Evolutionary conservation across 2,113 vertebrate genomes (phyloP), one percentile per base, ranked within the genome.

Genomic region (Glaucomys volans): DNA sequence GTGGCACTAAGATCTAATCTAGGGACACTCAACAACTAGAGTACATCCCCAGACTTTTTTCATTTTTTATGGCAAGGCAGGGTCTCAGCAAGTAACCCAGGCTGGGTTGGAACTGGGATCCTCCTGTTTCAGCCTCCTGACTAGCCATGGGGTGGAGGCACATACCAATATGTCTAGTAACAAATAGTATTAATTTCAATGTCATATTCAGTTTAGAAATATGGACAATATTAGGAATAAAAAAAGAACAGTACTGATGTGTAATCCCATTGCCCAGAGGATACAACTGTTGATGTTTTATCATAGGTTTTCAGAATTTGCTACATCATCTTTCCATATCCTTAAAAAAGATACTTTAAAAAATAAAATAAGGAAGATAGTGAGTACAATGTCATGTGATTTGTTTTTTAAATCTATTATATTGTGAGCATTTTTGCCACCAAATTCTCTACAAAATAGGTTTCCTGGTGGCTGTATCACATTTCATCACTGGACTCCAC

Each of bases 271-370:
- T 8, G n/a, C 20, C 26, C 26, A 75, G 24, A 84, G 35, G 76
- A 94, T 76, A 42, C 4, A 71, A 76, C 20, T 74, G 4, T 84
- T 64, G 57, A 59, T 50, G 59, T 77, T 91, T 96, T 72, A 22
- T 92, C n/a, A 24, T 35, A 57, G 4, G 84, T 95, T 96, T 64
- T 71, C 35, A 74, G 82, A 74, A 84, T 74, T 88, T 83, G 76
- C 17, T 67, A n/a, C 12, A 54, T 44, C 42, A 5, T 52, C 74
- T 66, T 24, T 87, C 17, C 62, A 69, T 62, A 67, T 8, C 44
- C 22, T 37, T n/a, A 40, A 71, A 44, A 57, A 88, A 84, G 74
- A 54, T 59, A 64, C 5, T 59, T 26, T 59, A 35, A 82, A 50
- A n/a, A 90, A 75, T 86, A 87, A 40, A 77, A 81, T 24, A 47